Evolutionary conservation across 2,797 vertebrate genomes (phyloP).

Genomic region (Mionectes olivaceus): DNA sequence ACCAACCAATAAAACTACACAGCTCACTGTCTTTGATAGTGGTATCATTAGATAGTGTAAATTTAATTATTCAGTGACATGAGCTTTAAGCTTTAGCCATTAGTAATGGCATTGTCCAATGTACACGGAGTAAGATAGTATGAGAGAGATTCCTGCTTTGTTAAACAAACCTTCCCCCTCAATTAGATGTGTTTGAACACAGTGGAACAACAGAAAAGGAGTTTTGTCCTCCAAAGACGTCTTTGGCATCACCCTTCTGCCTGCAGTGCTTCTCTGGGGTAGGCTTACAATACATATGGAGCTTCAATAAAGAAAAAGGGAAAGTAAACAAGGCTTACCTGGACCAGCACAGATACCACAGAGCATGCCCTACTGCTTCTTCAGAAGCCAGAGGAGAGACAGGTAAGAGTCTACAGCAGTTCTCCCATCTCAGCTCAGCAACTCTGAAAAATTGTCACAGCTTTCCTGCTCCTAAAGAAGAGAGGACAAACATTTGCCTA

Average conservation of each 20-base stretch:
- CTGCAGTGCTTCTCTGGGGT: background rate
- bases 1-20: background rate
- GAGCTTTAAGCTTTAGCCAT: background rate
- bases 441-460: background rate
- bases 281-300: background rate
- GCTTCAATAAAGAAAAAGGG: background rate
- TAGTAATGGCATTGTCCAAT: background rate
- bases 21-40: background rate
- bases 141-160: background rate
- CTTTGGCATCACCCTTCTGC: background rate
- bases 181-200: background rate
- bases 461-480: background rate
- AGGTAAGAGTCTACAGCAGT: background rate
- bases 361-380: background rate
- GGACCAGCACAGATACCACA: background rate
- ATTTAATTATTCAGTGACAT: background rate
- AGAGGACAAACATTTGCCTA: conserved; percentile 74
- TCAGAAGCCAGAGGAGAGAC: background rate
- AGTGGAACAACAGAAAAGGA: background rate
- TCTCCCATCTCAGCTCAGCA: background rate
- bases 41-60: background rate
- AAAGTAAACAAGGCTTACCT: conserved; percentile 39
- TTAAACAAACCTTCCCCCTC: background rate
- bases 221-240: background rate
- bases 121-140: background rate